Evolutionary conservation across 2,113 vertebrate species (phyloP).

Genomic region (Rousettus leschenaultii): DNA sequence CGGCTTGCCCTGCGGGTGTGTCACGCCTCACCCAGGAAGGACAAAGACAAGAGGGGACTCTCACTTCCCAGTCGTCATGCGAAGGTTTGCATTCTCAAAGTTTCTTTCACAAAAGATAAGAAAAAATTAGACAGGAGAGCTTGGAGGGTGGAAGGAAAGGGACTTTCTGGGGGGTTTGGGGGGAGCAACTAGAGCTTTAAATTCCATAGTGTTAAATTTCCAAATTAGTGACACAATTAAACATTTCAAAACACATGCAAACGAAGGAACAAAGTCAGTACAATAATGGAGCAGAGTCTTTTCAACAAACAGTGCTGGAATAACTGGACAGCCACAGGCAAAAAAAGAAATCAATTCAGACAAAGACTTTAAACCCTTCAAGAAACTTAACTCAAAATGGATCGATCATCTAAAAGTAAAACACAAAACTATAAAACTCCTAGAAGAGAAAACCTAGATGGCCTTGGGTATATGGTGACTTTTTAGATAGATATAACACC

Average conservation of each 20-base stretch:
- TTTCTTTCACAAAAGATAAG: not conserved
- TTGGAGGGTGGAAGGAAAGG: not conserved
- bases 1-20: not conserved
- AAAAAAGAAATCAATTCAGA: not conserved
- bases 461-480: not conserved
- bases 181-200: not conserved
- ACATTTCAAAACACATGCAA: not conserved
- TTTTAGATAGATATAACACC: not conserved
- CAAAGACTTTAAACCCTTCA: not conserved
- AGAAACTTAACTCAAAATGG: not conserved
- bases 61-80: not conserved
- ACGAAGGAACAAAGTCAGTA: not conserved
- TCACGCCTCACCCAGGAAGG: too few species aligned
- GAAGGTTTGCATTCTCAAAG: not conserved
- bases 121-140: not conserved
- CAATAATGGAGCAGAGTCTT: not conserved
- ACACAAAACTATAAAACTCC: not conserved
- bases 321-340: not conserved
- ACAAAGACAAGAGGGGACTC: not conserved
- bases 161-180: not conserved
- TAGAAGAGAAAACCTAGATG: not conserved
- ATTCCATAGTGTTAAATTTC: not conserved
- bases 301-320: not conserved
- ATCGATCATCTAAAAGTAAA: not conserved
- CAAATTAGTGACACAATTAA: not conserved